Evolutionary conservation across 2,888 invertebrate genomes (phyloP).

Genomic region (Agrotis ipsilon): DNA sequence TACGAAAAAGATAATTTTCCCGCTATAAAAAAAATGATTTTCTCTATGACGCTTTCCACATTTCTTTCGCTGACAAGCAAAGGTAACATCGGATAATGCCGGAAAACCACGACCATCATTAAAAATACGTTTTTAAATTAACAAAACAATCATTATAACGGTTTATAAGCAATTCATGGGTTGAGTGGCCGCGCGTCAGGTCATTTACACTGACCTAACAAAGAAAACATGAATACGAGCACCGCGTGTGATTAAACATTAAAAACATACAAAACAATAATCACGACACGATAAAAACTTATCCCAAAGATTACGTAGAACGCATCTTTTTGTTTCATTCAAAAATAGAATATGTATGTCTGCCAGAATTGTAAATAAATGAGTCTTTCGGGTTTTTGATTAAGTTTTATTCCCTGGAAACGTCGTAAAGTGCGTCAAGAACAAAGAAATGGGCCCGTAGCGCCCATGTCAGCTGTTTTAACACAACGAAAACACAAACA

Average conservation of each 20-base stretch:
- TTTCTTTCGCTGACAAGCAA: conserved; percentile 28
- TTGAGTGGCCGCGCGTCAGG: conserved; percentile 78
- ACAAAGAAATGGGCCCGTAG: conserved; percentile 79
- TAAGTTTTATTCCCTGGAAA: conserved; percentile 11
- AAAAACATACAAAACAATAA: conserved; percentile 61
- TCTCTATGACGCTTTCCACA: conserved; percentile 7
- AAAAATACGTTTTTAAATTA: conserved; percentile 59
- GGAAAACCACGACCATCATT: conserved; percentile 39
- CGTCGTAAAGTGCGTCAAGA: conserved; percentile 55
- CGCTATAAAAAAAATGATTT: neutral
- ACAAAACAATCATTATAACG: conserved; percentile 76
- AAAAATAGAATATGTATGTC: conserved; percentile 71
- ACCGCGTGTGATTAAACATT: conserved; percentile 61
- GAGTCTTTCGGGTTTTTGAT: neutral
- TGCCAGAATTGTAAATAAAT: conserved; percentile 22
- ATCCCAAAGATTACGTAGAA: conserved; percentile 42
- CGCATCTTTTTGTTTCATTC: conserved; percentile 61
- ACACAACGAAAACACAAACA: conserved; percentile 89
- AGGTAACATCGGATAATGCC: conserved; percentile 28
- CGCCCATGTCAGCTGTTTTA: conserved; percentile 92
- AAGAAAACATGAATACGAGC: conserved; percentile 68
- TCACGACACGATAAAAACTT: conserved; percentile 57
- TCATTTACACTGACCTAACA: conserved; percentile 79
- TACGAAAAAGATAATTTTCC: conserved; percentile 10
- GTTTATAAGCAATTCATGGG: conserved; percentile 69